A percentile compares a stretch with the other conserved stretches of the same genome.
These are phyloP conservation scores for Fragum sueziense DNA, from an alignment of 2,888 invertebrate species.

Conservation along the genomic window DNA sequence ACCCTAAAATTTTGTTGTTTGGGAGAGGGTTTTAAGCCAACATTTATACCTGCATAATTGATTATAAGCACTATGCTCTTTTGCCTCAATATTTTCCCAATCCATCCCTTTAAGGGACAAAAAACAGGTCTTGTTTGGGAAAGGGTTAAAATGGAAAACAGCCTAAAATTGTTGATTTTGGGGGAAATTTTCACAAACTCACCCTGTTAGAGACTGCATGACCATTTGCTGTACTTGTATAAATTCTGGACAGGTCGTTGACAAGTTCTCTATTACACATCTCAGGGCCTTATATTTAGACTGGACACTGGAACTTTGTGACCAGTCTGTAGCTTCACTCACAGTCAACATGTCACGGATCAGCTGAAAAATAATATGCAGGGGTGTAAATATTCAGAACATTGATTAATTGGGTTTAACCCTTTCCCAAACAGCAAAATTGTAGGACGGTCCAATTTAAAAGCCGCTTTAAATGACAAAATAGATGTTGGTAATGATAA, in stretches of 20 bases:
- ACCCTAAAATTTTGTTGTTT: too few relatives aligned
- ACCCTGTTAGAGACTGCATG: constrained; percentile 38
- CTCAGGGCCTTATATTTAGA: constrained; percentile 78
- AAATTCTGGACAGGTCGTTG: constrained; percentile 49
- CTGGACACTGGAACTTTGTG: constrained; percentile 64
- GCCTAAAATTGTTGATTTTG: not conserved
- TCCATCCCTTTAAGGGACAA: not conserved
- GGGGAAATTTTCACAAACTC: too few relatives aligned
- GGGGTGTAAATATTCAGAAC: too few relatives aligned
- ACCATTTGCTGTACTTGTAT: constrained; percentile 49
- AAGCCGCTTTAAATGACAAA: too few relatives aligned
- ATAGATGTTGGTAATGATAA: too few relatives aligned
- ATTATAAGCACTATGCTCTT: not conserved
- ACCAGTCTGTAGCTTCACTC: constrained; percentile 80
- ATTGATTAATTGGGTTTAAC: too few relatives aligned
- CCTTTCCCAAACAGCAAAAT: too few relatives aligned
- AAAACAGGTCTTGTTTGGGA: not conserved
- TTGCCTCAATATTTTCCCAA: not conserved
- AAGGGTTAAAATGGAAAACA: not conserved
- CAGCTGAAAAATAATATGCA: constrained; percentile 70
- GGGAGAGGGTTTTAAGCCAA: too few relatives aligned
- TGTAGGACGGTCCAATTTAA: too few relatives aligned
- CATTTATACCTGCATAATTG: too few relatives aligned
- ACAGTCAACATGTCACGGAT: constrained; percentile 79
- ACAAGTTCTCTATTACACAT: constrained; percentile 69